These are phyloP conservation scores for Archivesica marissinica DNA, from an alignment of 1,140 invertebrate species.

Conservation along the genomic window DNA sequence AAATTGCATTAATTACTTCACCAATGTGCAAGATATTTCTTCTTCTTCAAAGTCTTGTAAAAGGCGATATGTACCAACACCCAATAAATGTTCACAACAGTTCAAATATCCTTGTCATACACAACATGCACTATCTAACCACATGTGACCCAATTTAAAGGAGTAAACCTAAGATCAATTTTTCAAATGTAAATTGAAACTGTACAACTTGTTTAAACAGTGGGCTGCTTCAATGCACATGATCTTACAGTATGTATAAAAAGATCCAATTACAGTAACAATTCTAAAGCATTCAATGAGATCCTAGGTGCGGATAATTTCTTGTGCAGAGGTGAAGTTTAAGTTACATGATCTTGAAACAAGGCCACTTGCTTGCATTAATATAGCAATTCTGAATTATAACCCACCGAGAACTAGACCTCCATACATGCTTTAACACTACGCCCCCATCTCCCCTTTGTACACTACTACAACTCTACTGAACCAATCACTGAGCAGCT, in stretches of 20 bases:
- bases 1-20: too few relatives aligned
- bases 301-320: slow-evolving; percentile 5
- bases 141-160: slow-evolving; percentile 11
- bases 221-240: slow-evolving; percentile 5
- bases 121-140: slow-evolving; percentile 13
- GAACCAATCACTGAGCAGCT: neutral
- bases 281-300: neutral
- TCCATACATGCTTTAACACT: neutral
- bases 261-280: slow-evolving; percentile 12
- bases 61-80: too few relatives aligned
- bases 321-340: slow-evolving; percentile 25
- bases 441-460: too few relatives aligned
- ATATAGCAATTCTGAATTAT: too few relatives aligned
- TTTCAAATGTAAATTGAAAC: neutral
- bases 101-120: slow-evolving; percentile 12
- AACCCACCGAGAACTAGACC: neutral
- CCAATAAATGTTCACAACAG: slow-evolving; percentile 25
- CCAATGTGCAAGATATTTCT: too few relatives aligned
- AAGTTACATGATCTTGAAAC: neutral
- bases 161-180: too few relatives aligned
- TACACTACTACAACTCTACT: neutral
- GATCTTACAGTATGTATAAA: neutral
- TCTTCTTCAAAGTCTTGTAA: too few relatives aligned
- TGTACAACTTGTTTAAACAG: slow-evolving; percentile 11
- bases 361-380: neutral